phyloP scores from a whole-genome alignment of 2,113 vertebrate species.

The Phasianus colchicus region DNA sequence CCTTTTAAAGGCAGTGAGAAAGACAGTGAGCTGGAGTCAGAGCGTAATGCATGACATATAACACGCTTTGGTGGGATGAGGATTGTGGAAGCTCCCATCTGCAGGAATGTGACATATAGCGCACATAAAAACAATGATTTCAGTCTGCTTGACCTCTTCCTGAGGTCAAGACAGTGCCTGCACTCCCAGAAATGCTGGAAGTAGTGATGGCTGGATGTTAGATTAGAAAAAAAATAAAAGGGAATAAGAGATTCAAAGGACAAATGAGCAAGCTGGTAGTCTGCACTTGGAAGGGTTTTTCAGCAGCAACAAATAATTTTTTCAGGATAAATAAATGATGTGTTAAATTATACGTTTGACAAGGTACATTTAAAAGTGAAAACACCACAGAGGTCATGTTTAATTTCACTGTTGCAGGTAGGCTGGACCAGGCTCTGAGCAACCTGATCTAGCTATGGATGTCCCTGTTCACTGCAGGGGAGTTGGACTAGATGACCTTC shows the following conservation, averaged over 20 bases:
- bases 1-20: neutral
- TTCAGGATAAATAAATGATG: neutral
- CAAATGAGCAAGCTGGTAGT: neutral
- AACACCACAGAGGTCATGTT: neutral
- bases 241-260: neutral
- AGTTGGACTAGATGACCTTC: no score
- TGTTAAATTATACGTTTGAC: neutral
- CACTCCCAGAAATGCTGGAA: neutral
- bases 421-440: no score
- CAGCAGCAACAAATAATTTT: neutral
- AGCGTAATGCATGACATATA: fast-evolving
- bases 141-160: neutral
- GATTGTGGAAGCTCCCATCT: neutral
- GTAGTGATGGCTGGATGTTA: neutral
- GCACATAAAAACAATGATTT: neutral
- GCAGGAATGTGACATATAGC: neutral
- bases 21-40: neutral
- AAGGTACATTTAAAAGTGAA: neutral
- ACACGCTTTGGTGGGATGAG: fast-evolving
- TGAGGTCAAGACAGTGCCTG: neutral
- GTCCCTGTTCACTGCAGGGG: no score
- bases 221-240: neutral
- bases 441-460: no score
- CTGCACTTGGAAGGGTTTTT: neutral
- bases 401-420: neutral